Evolutionary conservation across 2,888 invertebrate genomes (phyloP), one percentile per base, ranked within the genome.

Genomic region (Aproaerema taeniolella): DNA sequence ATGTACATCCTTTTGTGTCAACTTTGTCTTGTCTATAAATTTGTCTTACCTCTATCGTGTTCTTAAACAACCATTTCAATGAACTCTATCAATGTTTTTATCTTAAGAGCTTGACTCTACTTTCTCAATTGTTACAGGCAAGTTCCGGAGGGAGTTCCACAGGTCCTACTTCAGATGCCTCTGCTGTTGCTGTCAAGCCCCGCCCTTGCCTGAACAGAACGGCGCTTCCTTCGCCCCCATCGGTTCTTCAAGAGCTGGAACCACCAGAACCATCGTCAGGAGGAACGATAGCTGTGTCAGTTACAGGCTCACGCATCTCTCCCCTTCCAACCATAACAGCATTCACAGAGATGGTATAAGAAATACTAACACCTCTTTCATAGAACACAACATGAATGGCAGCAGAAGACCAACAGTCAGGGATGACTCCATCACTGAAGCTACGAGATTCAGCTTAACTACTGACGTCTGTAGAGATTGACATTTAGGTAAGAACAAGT

Each of bases 101-200:
- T n/a, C n/a, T n/a, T n/a, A n/a, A n/a, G n/a, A n/a, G n/a, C n/a
- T 26, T 26, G 26, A 26, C 8, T 5, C n/a, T 26, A 26, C n/a
- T 9, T 26, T 57, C 30, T 58, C 47, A 15, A 53, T 74, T 82
- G 80, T 89, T 88, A 6, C 89, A 92, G 93, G 92, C 42, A 92
- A 92, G 82, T 92, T 92, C 68, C 89, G 92, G 6, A 88, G 90
- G 47, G 92, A 92, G 63, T 92, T 92, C 68, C 89, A 89, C 52
- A 88, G 91, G 50, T 91, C 91, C 1, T 90, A 92, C 70, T 91
- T 90, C 68, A 89, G 90, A 58, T 91, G 91, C 48, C 73, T 88
- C 47, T 88, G 88, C 55, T 20, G n/a, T n/a, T 83, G 86, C 54
- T 83, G 83, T 39, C 66, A 58, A 28, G 48, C 62, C 4, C 45